These are phyloP conservation scores for Eupelmus urozonus DNA, from an alignment of 2,888 invertebrate species.

Conservation along the genomic window DNA sequence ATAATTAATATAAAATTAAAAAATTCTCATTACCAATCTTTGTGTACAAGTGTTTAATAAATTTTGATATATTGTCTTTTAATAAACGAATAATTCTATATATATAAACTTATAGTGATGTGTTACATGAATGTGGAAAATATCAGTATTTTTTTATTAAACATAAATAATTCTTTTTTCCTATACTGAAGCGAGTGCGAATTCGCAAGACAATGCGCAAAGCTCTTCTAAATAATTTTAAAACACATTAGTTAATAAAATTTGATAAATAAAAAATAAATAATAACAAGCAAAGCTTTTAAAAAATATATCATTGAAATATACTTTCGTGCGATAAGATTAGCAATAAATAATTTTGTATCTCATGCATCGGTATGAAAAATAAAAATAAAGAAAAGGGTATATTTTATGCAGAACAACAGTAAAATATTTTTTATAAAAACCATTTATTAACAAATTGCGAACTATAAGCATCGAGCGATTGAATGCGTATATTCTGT, in stretches of 20 bases:
- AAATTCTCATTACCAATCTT: too few relatives aligned
- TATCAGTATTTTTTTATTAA: too few relatives aligned
- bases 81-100: too few relatives aligned
- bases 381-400: constrained; percentile 30
- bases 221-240: constrained; percentile 28
- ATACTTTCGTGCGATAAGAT: constrained; percentile 31
- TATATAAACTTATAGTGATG: too few relatives aligned
- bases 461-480: constrained; percentile 58
- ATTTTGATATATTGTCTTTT: too few relatives aligned
- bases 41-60: too few relatives aligned
- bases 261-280: neutral
- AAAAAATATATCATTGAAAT: neutral
- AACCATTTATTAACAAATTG: constrained; percentile 58
- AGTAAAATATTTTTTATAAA: constrained; percentile 45
- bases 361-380: constrained; percentile 30
- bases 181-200: constrained; percentile 19
- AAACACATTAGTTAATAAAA: neutral
- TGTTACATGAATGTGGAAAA: too few relatives aligned
- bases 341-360: neutral
- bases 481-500: constrained; percentile 38
- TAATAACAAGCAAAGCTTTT: constrained; percentile 27
- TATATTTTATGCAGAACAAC: constrained; percentile 54
- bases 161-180: too few relatives aligned
- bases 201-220: constrained; percentile 23
- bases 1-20: too few relatives aligned